Percentiles rank a stretch among this genome's conserved stretches.
phyloP scores from a whole-genome alignment of 2,113 vertebrate genomes.

The Lates calcarifer region DNA sequence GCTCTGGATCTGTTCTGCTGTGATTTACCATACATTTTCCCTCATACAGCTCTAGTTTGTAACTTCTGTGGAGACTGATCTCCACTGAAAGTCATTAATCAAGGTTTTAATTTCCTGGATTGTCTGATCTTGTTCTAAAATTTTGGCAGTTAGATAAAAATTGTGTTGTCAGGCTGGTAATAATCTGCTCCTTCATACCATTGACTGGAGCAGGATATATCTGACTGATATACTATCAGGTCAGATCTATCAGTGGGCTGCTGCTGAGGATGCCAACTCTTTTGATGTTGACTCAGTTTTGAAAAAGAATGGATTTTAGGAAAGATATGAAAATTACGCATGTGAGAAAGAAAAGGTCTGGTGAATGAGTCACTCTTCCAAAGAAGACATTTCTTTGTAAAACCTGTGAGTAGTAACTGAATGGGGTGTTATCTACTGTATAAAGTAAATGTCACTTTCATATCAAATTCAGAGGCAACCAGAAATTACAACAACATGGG shows the following conservation, averaged over 20 bases:
- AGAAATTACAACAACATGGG: neutral
- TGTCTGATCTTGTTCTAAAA: slow-evolving; percentile 25
- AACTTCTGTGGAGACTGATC: neutral
- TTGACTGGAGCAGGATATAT: neutral
- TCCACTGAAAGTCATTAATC: slow-evolving; percentile 29
- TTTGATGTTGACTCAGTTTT: neutral
- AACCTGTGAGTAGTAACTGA: neutral
- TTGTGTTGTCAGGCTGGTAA: neutral
- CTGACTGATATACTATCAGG: neutral
- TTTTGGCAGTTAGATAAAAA: slow-evolving; percentile 27
- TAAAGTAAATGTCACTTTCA: neutral
- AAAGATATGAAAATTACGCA: neutral
- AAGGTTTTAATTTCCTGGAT: slow-evolving; percentile 57
- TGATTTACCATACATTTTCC: slow-evolving; percentile 1
- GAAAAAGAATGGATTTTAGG: neutral
- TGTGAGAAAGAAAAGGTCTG: neutral
- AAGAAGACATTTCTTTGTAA: neutral
- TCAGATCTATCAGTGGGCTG: neutral
- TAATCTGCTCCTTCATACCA: neutral
- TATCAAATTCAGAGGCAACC: neutral
- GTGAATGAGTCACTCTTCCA: neutral
- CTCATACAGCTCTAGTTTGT: neutral
- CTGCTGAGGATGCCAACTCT: neutral
- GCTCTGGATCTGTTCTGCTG: neutral
- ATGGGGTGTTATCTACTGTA: neutral